Evolutionary conservation across 2,888 invertebrate species (phyloP).

Genomic region (Acleris holmiana): DNA sequence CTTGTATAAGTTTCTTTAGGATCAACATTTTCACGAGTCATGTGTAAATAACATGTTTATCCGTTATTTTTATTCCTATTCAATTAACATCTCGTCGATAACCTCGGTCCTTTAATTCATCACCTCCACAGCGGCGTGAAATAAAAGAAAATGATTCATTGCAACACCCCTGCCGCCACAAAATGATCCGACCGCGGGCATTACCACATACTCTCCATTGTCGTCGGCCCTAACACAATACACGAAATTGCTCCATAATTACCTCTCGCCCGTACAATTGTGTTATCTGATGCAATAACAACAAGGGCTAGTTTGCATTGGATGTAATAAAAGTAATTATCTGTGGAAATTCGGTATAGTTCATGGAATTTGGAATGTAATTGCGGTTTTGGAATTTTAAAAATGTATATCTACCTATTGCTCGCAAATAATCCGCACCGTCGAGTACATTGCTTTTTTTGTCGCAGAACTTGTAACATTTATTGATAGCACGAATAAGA

Average conservation of each 20-base stretch:
- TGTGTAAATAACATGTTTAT: no score
- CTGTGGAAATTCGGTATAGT: slow-evolving; percentile 47
- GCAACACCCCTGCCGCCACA: slow-evolving; percentile 42
- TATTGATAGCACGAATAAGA: slow-evolving; percentile 9
- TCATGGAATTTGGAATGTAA: slow-evolving; percentile 43
- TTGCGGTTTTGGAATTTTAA: slow-evolving; percentile 46
- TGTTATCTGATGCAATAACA: slow-evolving; percentile 43
- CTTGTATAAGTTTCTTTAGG: no score
- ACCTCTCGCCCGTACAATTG: slow-evolving; percentile 38
- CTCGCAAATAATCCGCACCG: no score
- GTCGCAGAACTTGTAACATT: no score
- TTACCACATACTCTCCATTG: slow-evolving; percentile 48
- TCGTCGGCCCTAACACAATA: slow-evolving; percentile 48
- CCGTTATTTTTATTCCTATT: no score
- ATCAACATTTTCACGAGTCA: no score
- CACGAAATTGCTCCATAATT: slow-evolving; percentile 46
- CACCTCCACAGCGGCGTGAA: slow-evolving; percentile 6
- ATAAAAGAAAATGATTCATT: slow-evolving; percentile 39
- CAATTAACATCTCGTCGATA: neutral
- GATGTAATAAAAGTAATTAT: slow-evolving; percentile 47
- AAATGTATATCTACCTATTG: no score
- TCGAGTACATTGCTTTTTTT: no score
- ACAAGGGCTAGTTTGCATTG: slow-evolving; percentile 43
- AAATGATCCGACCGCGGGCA: slow-evolving; percentile 43
- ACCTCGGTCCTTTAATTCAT: neutral